Base-by-base conservation (phyloP, 1,140 invertebrate genomes). In the Adelges cooleyi region DNA sequence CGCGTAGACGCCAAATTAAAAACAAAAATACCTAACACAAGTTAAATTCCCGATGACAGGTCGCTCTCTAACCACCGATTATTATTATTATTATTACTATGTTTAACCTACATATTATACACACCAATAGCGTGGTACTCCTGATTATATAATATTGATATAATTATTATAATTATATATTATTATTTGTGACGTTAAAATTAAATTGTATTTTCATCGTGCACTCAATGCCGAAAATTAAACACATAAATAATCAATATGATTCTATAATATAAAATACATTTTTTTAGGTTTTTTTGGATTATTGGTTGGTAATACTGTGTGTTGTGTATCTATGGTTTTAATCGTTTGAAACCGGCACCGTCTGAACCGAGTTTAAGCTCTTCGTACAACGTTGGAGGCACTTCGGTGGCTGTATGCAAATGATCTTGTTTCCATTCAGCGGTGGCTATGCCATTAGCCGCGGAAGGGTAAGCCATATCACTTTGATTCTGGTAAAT, bases 281-380 rank as follows among this genome's bases (percentile, higher is more conserved):
- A 33, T 38, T 54, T 40, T 40, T 44, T 38, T 53, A 17, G 23
- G 40, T 56, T 27, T 44, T 51, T 29, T 29, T 29, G 15, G 8
- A 25, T 3, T 33, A 20, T 10, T 11, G 6, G 11, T 20, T 10
- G n/a, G 25, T 17, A 15, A 20, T 20, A 33, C 40, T 17, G 5
- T 3, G 40, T n/a, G 11, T n/a, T 17, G 3, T n/a, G 11, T 33
- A 36, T 71, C 73, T 79, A 79, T 74, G 77, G 76, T 71, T 80
- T 79, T 71, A 88, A 79, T 74, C 85, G 79, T 74, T 86, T 86
- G 77, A 88, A 88, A 69, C 86, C 86, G 52, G 81, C 85, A 65
- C 86, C 85, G 73, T 87, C 84, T 71, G 85, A 83, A 29, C 86
- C 86, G 68, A 88, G 78, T 77, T 86, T 86, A 70, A 88, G 77